These are phyloP conservation scores for Arbacia lixula DNA, from an alignment of 53 echinoderm and acorn worm genomes.

Conservation along the genomic window DNA sequence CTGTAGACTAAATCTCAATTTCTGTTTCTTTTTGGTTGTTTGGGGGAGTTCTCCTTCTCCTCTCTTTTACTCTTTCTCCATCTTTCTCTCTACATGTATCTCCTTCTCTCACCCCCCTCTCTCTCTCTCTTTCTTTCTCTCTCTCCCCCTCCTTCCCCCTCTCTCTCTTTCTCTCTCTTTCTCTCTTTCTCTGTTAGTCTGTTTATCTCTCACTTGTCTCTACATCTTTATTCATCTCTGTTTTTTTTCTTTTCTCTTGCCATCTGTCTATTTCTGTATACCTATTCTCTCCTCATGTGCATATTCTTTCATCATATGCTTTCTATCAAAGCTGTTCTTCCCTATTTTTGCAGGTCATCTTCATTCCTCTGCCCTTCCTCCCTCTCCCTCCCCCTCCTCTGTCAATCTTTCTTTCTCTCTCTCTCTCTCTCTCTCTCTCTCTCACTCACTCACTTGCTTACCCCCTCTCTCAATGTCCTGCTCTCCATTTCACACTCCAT, in stretches of 20 bases:
- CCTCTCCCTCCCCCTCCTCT: background rate
- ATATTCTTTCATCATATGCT: background rate
- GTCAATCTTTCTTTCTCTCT: background rate
- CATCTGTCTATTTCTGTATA: background rate
- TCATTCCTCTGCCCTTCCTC: no score
- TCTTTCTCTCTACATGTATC: no score
- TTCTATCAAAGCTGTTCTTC: no score
- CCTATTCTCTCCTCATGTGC: background rate
- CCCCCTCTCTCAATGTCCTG: background rate
- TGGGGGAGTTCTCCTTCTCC: no score
- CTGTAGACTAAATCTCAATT: no score
- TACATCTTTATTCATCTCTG: background rate
- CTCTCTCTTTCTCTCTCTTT: background rate
- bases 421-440: background rate
- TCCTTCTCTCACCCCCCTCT: no score
- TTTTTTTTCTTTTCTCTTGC: background rate
- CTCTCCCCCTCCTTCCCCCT: background rate
- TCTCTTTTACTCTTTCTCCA: no score
- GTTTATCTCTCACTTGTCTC: background rate
- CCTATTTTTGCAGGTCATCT: no score
- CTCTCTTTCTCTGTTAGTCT: background rate
- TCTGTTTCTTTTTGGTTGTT: no score
- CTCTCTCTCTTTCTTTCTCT: no score
- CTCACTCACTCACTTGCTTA: background rate
- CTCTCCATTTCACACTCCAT: background rate